Conservation (phyloP, 2,113 vertebrate species). For the Pseudorhombus dupliciocellatus region DNA sequence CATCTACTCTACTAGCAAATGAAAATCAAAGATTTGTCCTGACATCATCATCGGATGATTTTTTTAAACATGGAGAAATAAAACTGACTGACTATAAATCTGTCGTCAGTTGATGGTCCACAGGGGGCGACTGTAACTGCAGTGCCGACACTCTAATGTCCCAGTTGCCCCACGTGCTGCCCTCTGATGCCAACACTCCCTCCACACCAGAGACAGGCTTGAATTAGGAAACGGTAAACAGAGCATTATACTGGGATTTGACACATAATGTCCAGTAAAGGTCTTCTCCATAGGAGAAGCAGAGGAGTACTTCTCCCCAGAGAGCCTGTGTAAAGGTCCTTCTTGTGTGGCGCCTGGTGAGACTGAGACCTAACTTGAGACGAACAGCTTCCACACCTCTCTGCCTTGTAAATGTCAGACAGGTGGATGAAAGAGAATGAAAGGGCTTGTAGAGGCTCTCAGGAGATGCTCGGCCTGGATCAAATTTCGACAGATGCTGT, state of each 20-base stretch:
- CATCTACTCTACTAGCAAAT: no score
- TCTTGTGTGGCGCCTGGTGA: slow-evolving; percentile 42
- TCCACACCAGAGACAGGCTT: not conserved
- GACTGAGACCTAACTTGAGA: slow-evolving; percentile 49
- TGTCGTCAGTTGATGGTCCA: not conserved
- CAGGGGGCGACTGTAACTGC: not conserved
- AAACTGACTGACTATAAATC: not conserved
- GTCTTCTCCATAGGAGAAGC: slow-evolving; percentile 36
- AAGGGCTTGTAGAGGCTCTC: slow-evolving; percentile 56
- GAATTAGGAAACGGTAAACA: slow-evolving; percentile 37
- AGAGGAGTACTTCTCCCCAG: slow-evolving; percentile 34
- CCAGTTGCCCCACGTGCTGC: not conserved
- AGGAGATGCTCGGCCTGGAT: slow-evolving; percentile 38
- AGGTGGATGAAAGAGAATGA: slow-evolving; percentile 56
- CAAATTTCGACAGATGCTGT: slow-evolving; percentile 17
- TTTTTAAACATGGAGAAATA: not conserved
- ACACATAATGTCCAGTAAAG: slow-evolving; percentile 44
- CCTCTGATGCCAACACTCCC: not conserved
- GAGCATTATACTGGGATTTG: slow-evolving; percentile 42
- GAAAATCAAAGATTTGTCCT: no score
- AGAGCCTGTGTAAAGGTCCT: slow-evolving; percentile 54
- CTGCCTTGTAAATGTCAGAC: slow-evolving; percentile 62
- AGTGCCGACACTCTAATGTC: slow-evolving; percentile 1
- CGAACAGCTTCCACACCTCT: slow-evolving; percentile 43
- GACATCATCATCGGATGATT: no score